Conservation (phyloP, 2,888 invertebrate species). For the Ornithoptera priamus region DNA sequence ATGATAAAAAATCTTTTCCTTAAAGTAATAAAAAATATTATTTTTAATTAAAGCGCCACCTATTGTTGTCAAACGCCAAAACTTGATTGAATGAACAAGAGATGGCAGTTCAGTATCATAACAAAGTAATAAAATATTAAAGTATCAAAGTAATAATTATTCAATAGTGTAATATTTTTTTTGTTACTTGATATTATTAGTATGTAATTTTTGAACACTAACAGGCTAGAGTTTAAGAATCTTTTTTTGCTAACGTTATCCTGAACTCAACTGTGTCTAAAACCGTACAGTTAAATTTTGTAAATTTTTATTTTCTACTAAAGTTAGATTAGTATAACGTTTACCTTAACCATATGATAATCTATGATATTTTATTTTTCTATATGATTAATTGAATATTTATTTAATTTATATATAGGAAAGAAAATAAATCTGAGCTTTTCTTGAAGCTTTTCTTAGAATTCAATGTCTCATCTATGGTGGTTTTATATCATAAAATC, state of each 20-base stretch:
- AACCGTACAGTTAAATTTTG: too few species aligned
- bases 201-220: too few species aligned
- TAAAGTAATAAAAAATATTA: background rate
- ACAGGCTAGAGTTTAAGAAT: too few species aligned
- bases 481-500: too few species aligned
- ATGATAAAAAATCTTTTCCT: background rate
- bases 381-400: background rate
- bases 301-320: background rate
- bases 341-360: background rate
- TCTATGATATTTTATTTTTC: background rate
- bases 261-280: too few species aligned
- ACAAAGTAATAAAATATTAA: background rate
- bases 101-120: background rate
- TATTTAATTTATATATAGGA: background rate
- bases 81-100: background rate
- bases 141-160: background rate
- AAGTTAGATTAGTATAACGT: background rate
- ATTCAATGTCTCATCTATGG: too few species aligned
- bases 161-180: background rate
- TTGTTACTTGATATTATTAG: too few species aligned
- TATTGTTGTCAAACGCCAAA: background rate
- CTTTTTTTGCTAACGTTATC: too few species aligned
- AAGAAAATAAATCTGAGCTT: background rate
- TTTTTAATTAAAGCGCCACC: slow-evolving; percentile 1
- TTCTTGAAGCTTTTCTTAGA: too few species aligned